Conservation (phyloP, 2,797 vertebrate species). For the Chelon labrosus region DNA sequence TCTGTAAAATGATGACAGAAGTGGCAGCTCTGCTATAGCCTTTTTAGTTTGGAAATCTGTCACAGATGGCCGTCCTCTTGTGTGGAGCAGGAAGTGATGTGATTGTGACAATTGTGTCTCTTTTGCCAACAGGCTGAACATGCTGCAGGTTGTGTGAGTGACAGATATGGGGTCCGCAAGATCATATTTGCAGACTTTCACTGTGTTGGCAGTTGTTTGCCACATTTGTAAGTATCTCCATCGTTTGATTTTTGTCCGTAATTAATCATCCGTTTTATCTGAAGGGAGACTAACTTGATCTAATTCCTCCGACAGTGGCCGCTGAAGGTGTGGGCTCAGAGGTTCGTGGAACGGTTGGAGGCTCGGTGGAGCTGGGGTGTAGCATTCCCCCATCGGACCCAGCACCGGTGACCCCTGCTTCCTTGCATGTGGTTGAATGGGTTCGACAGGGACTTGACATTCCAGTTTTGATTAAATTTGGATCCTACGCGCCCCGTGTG, state of each 20-base stretch:
- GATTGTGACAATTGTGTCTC: conserved; percentile 72
- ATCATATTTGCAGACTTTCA: conserved; percentile 64
- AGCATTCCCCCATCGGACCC: conserved; percentile 64
- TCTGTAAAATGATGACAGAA: conserved; percentile 71
- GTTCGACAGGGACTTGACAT: conserved; percentile 91
- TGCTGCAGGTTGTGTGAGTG: conserved; percentile 78
- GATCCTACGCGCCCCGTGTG: conserved; percentile 88
- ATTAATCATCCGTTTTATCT: background rate
- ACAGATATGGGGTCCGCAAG: conserved; percentile 78
- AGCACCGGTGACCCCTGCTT: conserved; percentile 45
- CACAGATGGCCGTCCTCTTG: conserved; percentile 66
- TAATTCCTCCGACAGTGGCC: conserved; percentile 31
- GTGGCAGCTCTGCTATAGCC: conserved; percentile 56
- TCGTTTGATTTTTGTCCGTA: conserved; percentile 1
- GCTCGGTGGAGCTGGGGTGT: conserved; percentile 87
- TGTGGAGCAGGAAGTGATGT: conserved; percentile 65
- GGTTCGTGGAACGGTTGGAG: conserved; percentile 85
- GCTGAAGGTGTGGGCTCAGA: conserved; percentile 57
- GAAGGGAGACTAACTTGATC: background rate
- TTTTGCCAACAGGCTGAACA: conserved; percentile 78
- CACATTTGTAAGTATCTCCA: conserved; percentile 77
- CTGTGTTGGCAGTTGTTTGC: conserved; percentile 59
- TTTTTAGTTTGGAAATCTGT: conserved; percentile 72
- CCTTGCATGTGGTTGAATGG: conserved; percentile 94
- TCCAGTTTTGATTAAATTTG: conserved; percentile 94